phyloP scores from a whole-genome alignment of 2,888 invertebrate species.

The Agrochola macilenta region DNA sequence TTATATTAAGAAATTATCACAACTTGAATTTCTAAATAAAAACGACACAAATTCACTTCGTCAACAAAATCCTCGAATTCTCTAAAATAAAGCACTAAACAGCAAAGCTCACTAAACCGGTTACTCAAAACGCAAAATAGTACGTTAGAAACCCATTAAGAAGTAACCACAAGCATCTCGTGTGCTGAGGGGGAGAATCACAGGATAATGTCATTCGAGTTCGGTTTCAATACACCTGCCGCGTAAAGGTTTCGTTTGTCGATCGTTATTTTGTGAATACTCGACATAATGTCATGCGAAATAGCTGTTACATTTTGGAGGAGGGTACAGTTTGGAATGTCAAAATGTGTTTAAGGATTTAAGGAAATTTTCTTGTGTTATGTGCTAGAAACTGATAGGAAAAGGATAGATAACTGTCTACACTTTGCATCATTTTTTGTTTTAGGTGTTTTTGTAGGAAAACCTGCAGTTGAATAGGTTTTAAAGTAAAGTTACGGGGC shows the following conservation, averaged over 20 bases:
- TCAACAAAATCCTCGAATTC: constrained; percentile 7
- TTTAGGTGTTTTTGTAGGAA: no score
- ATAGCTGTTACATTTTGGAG: constrained; percentile 41
- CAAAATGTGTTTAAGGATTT: background rate
- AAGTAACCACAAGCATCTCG: constrained; percentile 67
- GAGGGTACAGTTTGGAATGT: constrained; percentile 36
- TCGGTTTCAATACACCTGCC: constrained; percentile 51
- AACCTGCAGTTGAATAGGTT: no score
- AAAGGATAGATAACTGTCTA: no score
- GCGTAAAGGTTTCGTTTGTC: constrained; percentile 46
- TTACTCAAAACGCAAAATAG: constrained; percentile 57
- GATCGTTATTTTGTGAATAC: constrained; percentile 55
- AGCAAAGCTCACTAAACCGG: constrained; percentile 43
- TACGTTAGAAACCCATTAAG: constrained; percentile 64
- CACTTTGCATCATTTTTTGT: no score
- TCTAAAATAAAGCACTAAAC: constrained; percentile 22
- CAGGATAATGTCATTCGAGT: constrained; percentile 50
- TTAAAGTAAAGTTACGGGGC: no score
- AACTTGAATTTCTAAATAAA: background rate
- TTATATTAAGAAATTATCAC: background rate
- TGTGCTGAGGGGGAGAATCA: constrained; percentile 65
- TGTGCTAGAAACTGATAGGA: background rate
- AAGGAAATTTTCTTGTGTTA: background rate
- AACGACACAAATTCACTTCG: background rate
- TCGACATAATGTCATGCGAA: constrained; percentile 60